Conservation (phyloP, 2,888 invertebrate genomes). For the Unio pictorum region DNA sequence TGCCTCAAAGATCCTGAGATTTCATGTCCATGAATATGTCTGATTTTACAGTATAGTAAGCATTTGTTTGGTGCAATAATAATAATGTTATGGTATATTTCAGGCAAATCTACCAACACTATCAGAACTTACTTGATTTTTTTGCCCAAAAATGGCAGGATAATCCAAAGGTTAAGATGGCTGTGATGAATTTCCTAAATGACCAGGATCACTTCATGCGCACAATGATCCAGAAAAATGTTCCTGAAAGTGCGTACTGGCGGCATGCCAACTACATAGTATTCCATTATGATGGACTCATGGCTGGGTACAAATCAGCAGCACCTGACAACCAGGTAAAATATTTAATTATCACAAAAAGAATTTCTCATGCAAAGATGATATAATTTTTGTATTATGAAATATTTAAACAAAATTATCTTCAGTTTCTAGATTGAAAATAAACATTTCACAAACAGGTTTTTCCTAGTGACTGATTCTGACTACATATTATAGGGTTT, state of each 20-base stretch:
- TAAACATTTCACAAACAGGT: too few species aligned
- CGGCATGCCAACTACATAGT: conserved; percentile 58
- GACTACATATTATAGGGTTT: too few species aligned
- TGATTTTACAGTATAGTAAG: background rate
- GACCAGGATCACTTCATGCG: conserved; percentile 59
- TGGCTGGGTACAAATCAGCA: conserved; percentile 55
- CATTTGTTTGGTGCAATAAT: background rate
- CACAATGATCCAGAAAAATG: conserved; percentile 40
- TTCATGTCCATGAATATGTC: too few species aligned
- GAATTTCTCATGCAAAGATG: too few species aligned
- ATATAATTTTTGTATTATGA: too few species aligned
- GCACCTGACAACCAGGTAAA: conserved; percentile 31
- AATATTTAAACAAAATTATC: too few species aligned
- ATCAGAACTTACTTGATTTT: conserved; percentile 50
- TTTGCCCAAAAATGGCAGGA: conserved; percentile 26
- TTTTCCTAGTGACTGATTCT: too few species aligned
- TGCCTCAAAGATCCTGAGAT: too few species aligned
- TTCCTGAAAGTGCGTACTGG: conserved; percentile 55
- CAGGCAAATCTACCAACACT: conserved; percentile 65
- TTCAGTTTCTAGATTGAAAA: too few species aligned
- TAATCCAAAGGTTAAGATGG: conserved; percentile 15
- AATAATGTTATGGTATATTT: conserved; percentile 8
- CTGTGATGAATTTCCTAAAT: conserved; percentile 46
- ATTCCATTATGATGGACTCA: conserved; percentile 64
- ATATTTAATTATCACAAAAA: too few species aligned